A percentile compares a stretch with the other conserved stretches of the same genome.
Evolutionary conservation across 2,113 vertebrate species (phyloP).

Genomic region (Acrocephalus arundinaceus): DNA sequence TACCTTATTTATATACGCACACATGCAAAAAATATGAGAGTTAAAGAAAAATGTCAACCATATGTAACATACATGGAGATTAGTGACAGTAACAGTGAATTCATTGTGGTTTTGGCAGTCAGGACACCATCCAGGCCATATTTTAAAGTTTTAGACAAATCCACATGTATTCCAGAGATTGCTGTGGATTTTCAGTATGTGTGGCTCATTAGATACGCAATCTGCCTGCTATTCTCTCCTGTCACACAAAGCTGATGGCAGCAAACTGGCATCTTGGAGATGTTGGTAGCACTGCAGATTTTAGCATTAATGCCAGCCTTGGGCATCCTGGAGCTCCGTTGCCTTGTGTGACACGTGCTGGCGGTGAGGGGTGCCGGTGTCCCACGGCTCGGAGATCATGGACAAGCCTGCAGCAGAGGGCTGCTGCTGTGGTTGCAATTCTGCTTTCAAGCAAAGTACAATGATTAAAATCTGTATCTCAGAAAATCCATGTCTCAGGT

Average conservation of each 20-base stretch:
- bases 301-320: constrained; percentile 72
- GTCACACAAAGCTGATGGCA: constrained; percentile 67
- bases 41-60: constrained; percentile 64
- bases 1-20: constrained; percentile 44
- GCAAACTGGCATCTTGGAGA: constrained; percentile 69
- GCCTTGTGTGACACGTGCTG: neutral
- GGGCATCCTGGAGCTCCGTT: constrained; percentile 63
- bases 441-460: neutral
- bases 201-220: constrained; percentile 61
- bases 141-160: constrained; percentile 64
- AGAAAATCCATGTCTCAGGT: neutral
- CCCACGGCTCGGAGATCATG: neutral
- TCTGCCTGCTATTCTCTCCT: constrained; percentile 66
- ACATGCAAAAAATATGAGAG: constrained; percentile 53
- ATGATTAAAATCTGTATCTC: neutral
- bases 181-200: constrained; percentile 58
- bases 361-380: neutral
- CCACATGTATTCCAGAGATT: constrained; percentile 61
- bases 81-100: constrained; percentile 56
- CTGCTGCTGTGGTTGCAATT: neutral
- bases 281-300: constrained; percentile 66
- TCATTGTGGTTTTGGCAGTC: constrained; percentile 66
- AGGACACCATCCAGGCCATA: constrained; percentile 55
- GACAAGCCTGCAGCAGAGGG: neutral
- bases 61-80: constrained; percentile 61